phyloP scores from a whole-genome alignment of 2,113 vertebrate genomes.

The Ciconia boyciana region DNA sequence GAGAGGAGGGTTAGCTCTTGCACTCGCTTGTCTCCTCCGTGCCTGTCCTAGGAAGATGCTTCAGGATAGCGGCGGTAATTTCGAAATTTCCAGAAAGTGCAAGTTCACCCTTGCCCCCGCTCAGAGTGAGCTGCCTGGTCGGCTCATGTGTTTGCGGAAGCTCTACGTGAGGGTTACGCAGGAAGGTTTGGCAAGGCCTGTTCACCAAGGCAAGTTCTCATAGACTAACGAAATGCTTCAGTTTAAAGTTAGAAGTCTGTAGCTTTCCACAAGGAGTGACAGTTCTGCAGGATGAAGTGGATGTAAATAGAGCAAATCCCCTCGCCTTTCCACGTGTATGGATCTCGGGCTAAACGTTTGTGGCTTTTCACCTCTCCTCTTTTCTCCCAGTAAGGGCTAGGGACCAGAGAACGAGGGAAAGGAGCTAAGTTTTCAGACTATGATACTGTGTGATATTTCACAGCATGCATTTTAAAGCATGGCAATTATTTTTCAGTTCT shows the following conservation, averaged over 20 bases:
- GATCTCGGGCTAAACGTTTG: fast-evolving
- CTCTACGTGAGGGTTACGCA: fast-evolving
- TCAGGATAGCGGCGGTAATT: not conserved
- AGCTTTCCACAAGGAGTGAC: not conserved
- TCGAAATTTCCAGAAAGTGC: not conserved
- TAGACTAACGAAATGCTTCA: not conserved
- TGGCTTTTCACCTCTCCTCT: not conserved
- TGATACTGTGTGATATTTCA: not conserved
- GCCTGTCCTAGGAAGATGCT: not conserved
- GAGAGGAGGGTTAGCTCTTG: not conserved
- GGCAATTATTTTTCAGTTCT: not conserved
- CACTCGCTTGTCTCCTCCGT: not conserved
- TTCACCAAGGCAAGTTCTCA: not conserved
- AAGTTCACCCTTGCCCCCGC: not conserved
- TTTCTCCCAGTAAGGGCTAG: not conserved
- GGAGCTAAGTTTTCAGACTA: not conserved
- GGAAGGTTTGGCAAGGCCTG: not conserved
- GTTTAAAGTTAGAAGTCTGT: not conserved
- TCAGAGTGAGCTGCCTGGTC: not conserved
- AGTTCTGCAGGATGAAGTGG: not conserved
- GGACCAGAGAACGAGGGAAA: not conserved
- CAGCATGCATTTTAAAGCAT: not conserved
- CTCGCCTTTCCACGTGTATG: fast-evolving
- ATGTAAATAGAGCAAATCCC: not conserved
- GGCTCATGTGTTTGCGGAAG: not conserved